Evolutionary conservation across 1,140 invertebrate genomes (phyloP).

Genomic region (Bombus pyrosoma): DNA sequence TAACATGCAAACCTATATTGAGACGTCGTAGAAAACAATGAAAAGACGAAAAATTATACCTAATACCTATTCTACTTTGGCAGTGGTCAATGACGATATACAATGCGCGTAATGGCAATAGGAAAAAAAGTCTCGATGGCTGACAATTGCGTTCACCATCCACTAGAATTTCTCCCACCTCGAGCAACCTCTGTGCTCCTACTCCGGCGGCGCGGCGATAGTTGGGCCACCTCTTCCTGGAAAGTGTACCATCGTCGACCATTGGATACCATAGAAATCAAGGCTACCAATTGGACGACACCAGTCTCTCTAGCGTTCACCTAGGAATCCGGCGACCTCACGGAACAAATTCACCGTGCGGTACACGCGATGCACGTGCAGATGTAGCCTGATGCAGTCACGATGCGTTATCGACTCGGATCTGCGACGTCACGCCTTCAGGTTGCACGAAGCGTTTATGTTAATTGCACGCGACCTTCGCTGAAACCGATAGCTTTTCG

Average conservation of each 20-base stretch:
- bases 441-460: constrained; percentile 59
- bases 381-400: constrained; percentile 50
- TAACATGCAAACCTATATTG: background rate
- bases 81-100: background rate
- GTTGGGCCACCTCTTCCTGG: constrained; percentile 59
- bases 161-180: constrained; percentile 59
- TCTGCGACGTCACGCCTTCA: constrained; percentile 52
- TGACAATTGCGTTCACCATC: constrained; percentile 63
- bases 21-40: background rate
- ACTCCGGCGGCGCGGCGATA: constrained; percentile 20
- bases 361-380: constrained; percentile 44
- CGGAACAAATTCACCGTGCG: constrained; percentile 36
- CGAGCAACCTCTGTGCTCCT: constrained; percentile 42
- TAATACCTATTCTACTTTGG: background rate
- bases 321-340: constrained; percentile 52
- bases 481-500: constrained; percentile 38
- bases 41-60: background rate
- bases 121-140: constrained; percentile 59
- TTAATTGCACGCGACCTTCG: constrained; percentile 57
- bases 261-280: constrained; percentile 63
- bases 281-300: constrained; percentile 62
- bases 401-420: constrained; percentile 49
- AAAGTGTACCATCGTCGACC: constrained; percentile 59
- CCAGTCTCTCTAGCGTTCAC: constrained; percentile 42
- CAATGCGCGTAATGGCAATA: background rate